Conservation (phyloP, 2,888 invertebrate species). For the Cephus nigrinus region DNA sequence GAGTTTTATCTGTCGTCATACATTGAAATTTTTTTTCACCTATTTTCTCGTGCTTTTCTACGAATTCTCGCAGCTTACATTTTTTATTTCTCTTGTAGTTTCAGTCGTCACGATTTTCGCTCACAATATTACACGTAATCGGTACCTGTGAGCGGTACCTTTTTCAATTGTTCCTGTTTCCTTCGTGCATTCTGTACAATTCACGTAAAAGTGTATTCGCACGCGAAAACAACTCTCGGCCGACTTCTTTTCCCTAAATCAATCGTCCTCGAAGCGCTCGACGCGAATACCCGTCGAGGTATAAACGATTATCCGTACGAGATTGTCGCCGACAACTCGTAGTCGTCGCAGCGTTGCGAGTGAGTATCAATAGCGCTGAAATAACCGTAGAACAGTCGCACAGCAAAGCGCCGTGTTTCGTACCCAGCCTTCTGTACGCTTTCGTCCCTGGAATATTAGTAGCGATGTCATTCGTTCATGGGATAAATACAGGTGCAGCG, state of each 20-base stretch:
- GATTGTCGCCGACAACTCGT: background rate
- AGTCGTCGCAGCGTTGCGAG: background rate
- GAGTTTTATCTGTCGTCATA: background rate
- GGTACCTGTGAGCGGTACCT: background rate
- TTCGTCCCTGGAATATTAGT: background rate
- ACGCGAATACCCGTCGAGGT: background rate
- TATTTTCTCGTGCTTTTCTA: slow-evolving; percentile 2
- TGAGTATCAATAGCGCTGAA: too few relatives aligned
- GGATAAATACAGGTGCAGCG: background rate
- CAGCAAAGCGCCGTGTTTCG: too few relatives aligned
- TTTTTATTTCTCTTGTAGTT: background rate
- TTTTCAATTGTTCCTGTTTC: background rate
- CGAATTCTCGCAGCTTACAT: background rate
- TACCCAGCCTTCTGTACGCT: background rate
- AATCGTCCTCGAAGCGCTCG: background rate
- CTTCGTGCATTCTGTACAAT: background rate
- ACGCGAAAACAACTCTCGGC: background rate
- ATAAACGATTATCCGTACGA: background rate
- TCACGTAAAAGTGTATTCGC: background rate
- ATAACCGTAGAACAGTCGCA: background rate
- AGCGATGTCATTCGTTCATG: background rate
- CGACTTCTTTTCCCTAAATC: background rate
- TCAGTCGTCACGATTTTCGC: background rate
- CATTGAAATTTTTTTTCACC: slow-evolving; percentile 7
- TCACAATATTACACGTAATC: background rate